A percentile compares a stretch with the other conserved stretches of the same genome.
Conservation (phyloP, 2,113 vertebrate genomes). For the Bolborhynchus lineola region DNA sequence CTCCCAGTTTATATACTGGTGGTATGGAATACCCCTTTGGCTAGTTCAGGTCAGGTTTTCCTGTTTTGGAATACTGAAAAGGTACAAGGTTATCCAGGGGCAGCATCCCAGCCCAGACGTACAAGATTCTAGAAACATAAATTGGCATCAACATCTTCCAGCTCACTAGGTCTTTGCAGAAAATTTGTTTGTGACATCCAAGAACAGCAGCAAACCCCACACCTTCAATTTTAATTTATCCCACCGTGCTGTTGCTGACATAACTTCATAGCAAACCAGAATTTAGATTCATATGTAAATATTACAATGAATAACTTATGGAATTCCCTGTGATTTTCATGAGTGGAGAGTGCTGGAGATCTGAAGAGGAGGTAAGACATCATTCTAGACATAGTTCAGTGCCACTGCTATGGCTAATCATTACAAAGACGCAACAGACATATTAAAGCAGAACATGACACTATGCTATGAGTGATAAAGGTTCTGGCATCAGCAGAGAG, state of each 20-base stretch:
- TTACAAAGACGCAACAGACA: not conserved
- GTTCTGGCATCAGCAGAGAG: not conserved
- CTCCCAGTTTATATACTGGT: not conserved
- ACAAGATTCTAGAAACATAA: not conserved
- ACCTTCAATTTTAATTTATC: not conserved
- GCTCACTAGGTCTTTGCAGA: not conserved
- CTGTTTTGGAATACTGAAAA: not conserved
- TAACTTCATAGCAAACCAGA: not conserved
- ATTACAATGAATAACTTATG: not conserved
- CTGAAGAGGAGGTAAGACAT: not conserved
- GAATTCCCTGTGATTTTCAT: not conserved
- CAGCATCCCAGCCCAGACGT: not conserved
- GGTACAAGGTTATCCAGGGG: rapidly evolving
- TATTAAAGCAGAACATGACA: not conserved
- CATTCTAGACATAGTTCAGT: not conserved
- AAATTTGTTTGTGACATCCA: not conserved
- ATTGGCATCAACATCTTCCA: not conserved
- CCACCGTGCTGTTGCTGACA: not conserved
- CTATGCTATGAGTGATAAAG: not conserved
- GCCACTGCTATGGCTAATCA: not conserved
- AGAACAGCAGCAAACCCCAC: not conserved
- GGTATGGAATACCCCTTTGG: not conserved
- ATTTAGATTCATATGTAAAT: not conserved
- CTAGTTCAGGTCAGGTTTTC: not conserved
- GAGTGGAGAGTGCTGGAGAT: not conserved